Base-by-base conservation (phyloP, 2,888 invertebrate species). In the Augochlorella aurata region DNA sequence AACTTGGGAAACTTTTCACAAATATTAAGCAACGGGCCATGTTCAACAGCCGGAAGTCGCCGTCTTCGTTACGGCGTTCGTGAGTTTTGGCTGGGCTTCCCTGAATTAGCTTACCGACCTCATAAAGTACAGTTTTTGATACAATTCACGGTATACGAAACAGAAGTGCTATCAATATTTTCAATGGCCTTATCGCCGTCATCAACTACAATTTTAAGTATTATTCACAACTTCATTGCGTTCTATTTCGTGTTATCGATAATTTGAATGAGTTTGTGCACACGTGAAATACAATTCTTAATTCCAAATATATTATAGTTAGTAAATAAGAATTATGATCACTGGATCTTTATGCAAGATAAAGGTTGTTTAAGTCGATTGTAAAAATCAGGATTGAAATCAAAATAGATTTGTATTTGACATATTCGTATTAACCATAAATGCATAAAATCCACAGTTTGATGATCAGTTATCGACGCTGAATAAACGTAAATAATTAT, bases 1-100 rank as follows among this genome's bases (percentile, higher is more conserved):
- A 50, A 67, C 58, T 58, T 16, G 18, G 45, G 58, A 71, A 79
- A 79, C 77, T 79, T 79, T 77, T 63, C 29, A 38, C 77, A 79
- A 71, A 77, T 79, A 79, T 77, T 61, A 72, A 71, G 70, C 58
- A 29, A 77, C 66, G 1, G 38, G 29, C 44, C 58, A 3, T 29
- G 21, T 38, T 29, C 29, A 29, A 12, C 54, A 49, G 24, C 58
- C 29, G 71, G 71, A 58, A 61, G 66, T 45, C 58, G n/a, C 47
- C 67, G 45, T 73, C 71, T 72, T 71, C 66, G 24, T 67, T 67
- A 67, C 58, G 29, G 66, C n/a, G n/a, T 72, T 77, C 67, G 38
- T 44, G 77, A 79, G 54, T 77, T 79, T 50, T 29, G 18, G 9
- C 18, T 0, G 63, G 38, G 16, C 7, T 4, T 14, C 47, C 47